Evolutionary conservation across 2,113 vertebrate species (phyloP).

Genomic region (Petrocephalus zakoni): DNA sequence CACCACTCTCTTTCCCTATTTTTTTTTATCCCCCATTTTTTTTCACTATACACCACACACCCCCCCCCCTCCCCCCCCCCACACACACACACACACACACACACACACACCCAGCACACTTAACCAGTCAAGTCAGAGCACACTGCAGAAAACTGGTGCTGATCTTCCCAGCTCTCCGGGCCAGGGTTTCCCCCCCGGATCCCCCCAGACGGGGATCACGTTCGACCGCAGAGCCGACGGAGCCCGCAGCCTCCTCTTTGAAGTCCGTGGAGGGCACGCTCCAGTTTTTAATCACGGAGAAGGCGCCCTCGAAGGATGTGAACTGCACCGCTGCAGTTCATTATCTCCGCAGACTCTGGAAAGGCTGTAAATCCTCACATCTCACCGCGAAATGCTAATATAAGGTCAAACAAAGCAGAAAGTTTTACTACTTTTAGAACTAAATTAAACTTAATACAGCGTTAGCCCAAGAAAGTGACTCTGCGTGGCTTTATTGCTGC

Average conservation of each 20-base stretch:
- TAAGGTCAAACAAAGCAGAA: not conserved
- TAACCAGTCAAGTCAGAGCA: not conserved
- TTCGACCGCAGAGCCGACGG: not conserved
- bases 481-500: not conserved
- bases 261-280: not conserved
- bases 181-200: not conserved
- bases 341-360: not conserved
- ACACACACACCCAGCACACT: no score
- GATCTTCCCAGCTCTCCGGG: not conserved
- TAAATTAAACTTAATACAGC: not conserved
- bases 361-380: not conserved
- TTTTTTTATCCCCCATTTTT: slow-evolving; percentile 7
- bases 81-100: no score
- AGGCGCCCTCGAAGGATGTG: not conserved
- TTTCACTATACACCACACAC: not conserved
- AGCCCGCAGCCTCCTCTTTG: not conserved
- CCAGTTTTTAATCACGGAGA: not conserved
- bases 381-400: not conserved
- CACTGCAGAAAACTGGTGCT: not conserved
- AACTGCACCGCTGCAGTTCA: no score
- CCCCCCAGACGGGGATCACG: not conserved
- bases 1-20: no score
- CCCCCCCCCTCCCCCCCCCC: not conserved
- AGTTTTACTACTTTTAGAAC: not conserved
- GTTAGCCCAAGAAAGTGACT: not conserved